A percentile compares a stretch with the other conserved stretches of the same genome.
These are phyloP conservation scores for Plagodis dolabraria DNA, from an alignment of 2,888 invertebrate species.

Conservation along the genomic window DNA sequence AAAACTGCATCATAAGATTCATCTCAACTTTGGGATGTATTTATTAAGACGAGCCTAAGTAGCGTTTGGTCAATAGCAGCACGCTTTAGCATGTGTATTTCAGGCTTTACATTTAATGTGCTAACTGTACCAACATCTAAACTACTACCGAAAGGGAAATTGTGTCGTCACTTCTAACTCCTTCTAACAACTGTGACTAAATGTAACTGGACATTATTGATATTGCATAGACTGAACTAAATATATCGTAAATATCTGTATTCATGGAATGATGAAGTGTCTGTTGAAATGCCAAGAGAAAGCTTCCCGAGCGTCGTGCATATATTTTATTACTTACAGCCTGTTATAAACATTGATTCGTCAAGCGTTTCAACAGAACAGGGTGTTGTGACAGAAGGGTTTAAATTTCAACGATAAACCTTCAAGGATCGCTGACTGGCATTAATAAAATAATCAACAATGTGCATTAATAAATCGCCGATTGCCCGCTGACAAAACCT, in stretches of 20 bases:
- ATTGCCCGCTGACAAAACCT: conserved; percentile 79
- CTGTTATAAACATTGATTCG: conserved; percentile 50
- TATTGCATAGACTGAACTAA: conserved; percentile 27
- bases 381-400: conserved; percentile 47
- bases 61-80: no score
- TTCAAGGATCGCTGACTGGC: conserved; percentile 57
- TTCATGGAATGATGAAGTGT: conserved; percentile 29
- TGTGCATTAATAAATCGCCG: conserved; percentile 72
- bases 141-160: not conserved
- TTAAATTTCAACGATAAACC: conserved; percentile 51
- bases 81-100: no score
- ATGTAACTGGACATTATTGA: conserved; percentile 34
- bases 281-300: conserved; percentile 33
- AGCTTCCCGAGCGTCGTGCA: conserved; percentile 29
- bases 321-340: conserved; percentile 38
- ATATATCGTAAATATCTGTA: conserved; percentile 23
- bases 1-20: no score
- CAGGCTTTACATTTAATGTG: no score
- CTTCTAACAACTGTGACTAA: conserved; percentile 29
- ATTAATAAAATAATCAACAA: conserved; percentile 78
- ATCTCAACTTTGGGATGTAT: no score
- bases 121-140: no score
- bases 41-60: no score
- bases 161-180: not conserved
- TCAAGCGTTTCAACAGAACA: conserved; percentile 53